Conservation (phyloP, 2,888 invertebrate species). For the Macaria liturata region DNA sequence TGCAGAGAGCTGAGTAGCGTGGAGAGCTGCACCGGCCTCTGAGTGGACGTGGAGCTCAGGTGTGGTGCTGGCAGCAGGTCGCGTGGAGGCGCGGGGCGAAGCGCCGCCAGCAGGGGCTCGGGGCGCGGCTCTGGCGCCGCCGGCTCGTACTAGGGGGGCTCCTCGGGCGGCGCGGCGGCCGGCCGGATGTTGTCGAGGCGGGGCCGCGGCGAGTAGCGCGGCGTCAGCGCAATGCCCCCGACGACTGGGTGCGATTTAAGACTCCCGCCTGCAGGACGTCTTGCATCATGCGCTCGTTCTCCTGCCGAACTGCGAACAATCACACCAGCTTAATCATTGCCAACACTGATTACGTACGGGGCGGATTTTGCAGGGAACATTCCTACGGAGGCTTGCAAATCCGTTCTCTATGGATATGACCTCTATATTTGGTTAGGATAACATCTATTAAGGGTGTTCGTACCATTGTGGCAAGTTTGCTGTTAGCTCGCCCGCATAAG, state of each 20-base stretch:
- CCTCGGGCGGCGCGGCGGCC: slow-evolving; percentile 75
- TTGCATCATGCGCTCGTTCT: slow-evolving; percentile 93
- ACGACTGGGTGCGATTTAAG: slow-evolving; percentile 83
- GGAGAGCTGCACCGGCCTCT: slow-evolving; percentile 36
- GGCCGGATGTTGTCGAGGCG: slow-evolving; percentile 74
- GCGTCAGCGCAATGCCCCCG: slow-evolving; percentile 80
- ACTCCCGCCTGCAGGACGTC: slow-evolving; percentile 87
- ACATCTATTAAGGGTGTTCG: slow-evolving; percentile 6
- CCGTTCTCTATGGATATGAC: slow-evolving; percentile 15
- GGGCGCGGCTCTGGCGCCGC: slow-evolving; percentile 38
- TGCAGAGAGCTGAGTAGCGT: slow-evolving; percentile 1
- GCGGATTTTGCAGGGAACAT: slow-evolving; percentile 40
- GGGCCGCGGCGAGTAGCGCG: slow-evolving; percentile 79
- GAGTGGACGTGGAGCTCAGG: slow-evolving; percentile 20
- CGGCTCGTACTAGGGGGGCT: slow-evolving; percentile 58
- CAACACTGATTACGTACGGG: slow-evolving; percentile 29
- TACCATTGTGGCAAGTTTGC: slow-evolving; percentile 19
- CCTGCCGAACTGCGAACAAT: slow-evolving; percentile 91
- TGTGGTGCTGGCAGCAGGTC: neutral
- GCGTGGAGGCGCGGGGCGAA: slow-evolving; percentile 29
- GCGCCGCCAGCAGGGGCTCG: slow-evolving; percentile 39
- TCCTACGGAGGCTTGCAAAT: slow-evolving; percentile 19
- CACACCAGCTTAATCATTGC: slow-evolving; percentile 62
- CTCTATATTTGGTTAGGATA: slow-evolving; percentile 27
- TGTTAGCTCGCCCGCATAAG: slow-evolving; percentile 17